These are phyloP conservation scores for Leptinotarsa tumamoca DNA, from an alignment of 2,888 invertebrate genomes.

Conservation along the genomic window DNA sequence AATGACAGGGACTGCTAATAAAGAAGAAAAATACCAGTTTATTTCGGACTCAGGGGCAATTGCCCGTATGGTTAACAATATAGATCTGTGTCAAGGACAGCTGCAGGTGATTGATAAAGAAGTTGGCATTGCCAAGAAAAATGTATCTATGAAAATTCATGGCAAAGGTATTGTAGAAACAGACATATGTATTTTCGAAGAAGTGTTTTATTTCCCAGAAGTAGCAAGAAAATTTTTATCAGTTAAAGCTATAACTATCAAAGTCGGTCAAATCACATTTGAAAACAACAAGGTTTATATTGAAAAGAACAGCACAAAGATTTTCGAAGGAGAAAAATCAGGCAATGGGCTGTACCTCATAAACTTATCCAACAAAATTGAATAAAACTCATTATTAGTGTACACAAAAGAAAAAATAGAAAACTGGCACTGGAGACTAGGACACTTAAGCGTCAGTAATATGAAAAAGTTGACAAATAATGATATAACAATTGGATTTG, in stretches of 20 bases:
- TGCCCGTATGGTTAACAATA: constrained; percentile 2
- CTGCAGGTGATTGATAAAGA: background rate
- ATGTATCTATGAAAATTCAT: background rate
- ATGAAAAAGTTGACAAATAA: too few species aligned
- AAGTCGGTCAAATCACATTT: constrained; percentile 1
- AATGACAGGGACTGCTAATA: background rate
- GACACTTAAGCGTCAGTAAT: too few species aligned
- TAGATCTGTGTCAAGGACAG: background rate
- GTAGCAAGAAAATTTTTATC: background rate
- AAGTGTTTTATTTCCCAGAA: background rate
- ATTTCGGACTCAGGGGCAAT: background rate
- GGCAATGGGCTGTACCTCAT: too few species aligned
- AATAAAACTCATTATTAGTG: too few species aligned
- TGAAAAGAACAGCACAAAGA: too few species aligned
- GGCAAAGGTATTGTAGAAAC: background rate
- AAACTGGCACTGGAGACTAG: too few species aligned
- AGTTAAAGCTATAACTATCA: background rate
- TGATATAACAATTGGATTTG: too few species aligned
- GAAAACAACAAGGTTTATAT: background rate
- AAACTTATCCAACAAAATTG: too few species aligned
- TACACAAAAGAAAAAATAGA: too few species aligned
- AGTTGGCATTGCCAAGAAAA: background rate
- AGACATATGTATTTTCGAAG: background rate
- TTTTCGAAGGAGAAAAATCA: too few species aligned
- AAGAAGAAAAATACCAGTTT: background rate